Evolutionary conservation across 2,113 vertebrate genomes (phyloP).

Genomic region (human): GRCh38 chr1:202963001-202963500

Average conservation of each 20-base stretch:
- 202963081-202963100: slow-evolving; percentile 87
- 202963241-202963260: neutral
- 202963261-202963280: neutral
- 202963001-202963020: neutral
- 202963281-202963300: neutral
- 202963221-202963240: neutral
- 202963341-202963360: neutral
- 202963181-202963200: neutral
- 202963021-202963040: neutral
- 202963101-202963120: slow-evolving; percentile 80
- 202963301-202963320: neutral
- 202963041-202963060: neutral
- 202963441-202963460: neutral
- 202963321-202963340: neutral
- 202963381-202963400: neutral
- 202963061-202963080: slow-evolving; percentile 83
- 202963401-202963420: neutral
- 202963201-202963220: neutral
- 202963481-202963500: neutral
- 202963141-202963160: slow-evolving; percentile 84
- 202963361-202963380: neutral
- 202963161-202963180: slow-evolving; percentile 80
- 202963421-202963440: neutral
- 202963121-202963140: slow-evolving; percentile 85
- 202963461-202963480: neutral